Evolutionary conservation across 2,888 invertebrate genomes (phyloP).

Genomic region (Dicyrtoma fusca): DNA sequence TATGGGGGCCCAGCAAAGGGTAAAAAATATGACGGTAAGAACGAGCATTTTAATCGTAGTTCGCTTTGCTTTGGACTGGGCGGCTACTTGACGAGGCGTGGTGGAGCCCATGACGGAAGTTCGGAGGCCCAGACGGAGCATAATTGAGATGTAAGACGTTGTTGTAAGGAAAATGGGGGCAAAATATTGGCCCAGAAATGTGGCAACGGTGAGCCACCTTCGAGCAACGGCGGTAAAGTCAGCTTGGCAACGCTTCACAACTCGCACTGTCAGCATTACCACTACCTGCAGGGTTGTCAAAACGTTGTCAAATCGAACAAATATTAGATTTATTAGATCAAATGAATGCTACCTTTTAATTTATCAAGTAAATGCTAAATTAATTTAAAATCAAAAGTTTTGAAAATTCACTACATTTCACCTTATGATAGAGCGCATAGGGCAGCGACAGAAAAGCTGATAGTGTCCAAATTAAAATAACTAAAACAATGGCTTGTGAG

Average conservation of each 20-base stretch:
- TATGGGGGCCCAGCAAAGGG: conserved; percentile 62
- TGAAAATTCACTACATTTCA: conserved; percentile 33
- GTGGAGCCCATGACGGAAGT: conserved; percentile 58
- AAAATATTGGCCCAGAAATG: conserved; percentile 60
- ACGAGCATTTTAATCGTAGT: conserved; percentile 62
- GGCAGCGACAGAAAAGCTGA: conserved; percentile 59
- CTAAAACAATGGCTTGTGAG: conserved; percentile 58
- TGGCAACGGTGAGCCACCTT: conserved; percentile 59
- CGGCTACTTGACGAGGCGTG: conserved; percentile 60
- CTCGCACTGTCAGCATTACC: conserved; percentile 55
- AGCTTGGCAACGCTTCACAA: conserved; percentile 59
- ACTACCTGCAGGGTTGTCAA: conserved; percentile 53
- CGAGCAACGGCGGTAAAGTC: conserved; percentile 59
- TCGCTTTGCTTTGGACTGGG: conserved; percentile 59
- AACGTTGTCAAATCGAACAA: background rate
- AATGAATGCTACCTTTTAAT: background rate
- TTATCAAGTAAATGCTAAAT: background rate
- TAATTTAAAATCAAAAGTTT: conserved; percentile 5
- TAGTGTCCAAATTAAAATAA: conserved; percentile 60
- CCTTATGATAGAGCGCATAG: conserved; percentile 60
- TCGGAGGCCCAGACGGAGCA: conserved; percentile 54
- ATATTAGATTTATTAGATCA: background rate
- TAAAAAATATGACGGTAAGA: conserved; percentile 60
- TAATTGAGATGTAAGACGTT: conserved; percentile 58
- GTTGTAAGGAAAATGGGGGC: conserved; percentile 60